Evolutionary conservation across 2,888 invertebrate genomes (phyloP).

Genomic region (Unio delphinus): DNA sequence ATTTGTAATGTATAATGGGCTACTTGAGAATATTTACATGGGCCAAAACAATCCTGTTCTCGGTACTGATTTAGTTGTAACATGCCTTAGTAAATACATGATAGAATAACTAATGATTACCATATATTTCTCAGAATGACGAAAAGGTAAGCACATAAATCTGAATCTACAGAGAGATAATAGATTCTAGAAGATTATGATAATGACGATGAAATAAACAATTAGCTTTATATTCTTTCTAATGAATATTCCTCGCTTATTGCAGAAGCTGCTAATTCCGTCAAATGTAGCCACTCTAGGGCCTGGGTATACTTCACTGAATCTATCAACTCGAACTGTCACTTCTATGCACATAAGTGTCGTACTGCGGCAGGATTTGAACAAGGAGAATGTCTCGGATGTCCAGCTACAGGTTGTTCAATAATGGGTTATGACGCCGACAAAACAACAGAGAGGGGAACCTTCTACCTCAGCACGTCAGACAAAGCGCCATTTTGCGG

Average conservation of each 20-base stretch:
- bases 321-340: conserved; percentile 46
- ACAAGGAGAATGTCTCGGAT: conserved; percentile 47
- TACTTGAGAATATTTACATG: too few species aligned
- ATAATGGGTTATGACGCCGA: conserved; percentile 55
- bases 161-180: too few species aligned
- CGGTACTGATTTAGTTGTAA: too few species aligned
- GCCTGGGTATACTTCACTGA: conserved; percentile 40
- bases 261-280: conserved; percentile 19
- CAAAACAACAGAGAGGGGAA: conserved; percentile 30
- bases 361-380: conserved; percentile 34
- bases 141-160: too few species aligned
- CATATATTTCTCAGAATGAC: too few species aligned
- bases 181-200: too few species aligned
- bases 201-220: too few species aligned
- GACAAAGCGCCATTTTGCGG: conserved; percentile 48
- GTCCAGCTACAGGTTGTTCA: conserved; percentile 45
- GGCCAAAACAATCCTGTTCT: too few species aligned
- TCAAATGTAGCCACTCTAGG: conserved; percentile 51
- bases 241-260: neutral
- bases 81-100: too few species aligned
- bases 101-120: too few species aligned
- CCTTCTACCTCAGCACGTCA: conserved; percentile 52
- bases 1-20: too few species aligned
- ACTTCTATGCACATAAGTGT: conserved; percentile 44
- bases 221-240: too few species aligned